A percentile compares a stretch with the other conserved stretches of the same genome.
These are phyloP conservation scores for Puntigrus tetrazona DNA, from an alignment of 2,113 vertebrate genomes.

Conservation along the genomic window DNA sequence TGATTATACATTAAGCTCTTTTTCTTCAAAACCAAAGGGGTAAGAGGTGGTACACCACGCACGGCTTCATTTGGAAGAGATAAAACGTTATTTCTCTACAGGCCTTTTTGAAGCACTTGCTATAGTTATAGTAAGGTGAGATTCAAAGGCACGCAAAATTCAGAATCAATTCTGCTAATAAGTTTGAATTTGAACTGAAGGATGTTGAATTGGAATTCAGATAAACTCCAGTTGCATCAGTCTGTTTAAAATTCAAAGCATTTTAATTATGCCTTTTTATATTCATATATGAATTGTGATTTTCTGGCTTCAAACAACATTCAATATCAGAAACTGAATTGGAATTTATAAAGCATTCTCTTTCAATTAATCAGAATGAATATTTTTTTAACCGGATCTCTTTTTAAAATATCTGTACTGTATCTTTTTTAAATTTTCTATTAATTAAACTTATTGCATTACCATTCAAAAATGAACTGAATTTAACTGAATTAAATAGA, in stretches of 20 bases:
- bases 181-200: background rate
- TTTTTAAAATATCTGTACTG: too few relatives aligned
- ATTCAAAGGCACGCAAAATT: background rate
- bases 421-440: too few relatives aligned
- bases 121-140: background rate
- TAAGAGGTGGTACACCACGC: background rate
- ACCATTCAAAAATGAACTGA: too few relatives aligned
- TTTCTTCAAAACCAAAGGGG: slow-evolving; percentile 23
- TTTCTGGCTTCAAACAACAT: background rate
- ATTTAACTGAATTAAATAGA: too few relatives aligned
- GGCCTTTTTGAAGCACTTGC: background rate
- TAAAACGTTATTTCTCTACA: background rate
- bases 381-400: too few relatives aligned
- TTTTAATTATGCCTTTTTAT: too few relatives aligned
- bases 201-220: background rate
- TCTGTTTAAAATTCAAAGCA: background rate
- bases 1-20: slow-evolving; percentile 47
- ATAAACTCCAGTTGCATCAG: background rate
- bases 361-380: background rate
- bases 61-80: background rate
- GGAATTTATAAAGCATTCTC: too few relatives aligned
- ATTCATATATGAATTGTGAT: too few relatives aligned
- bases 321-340: background rate
- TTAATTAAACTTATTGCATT: background rate
- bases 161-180: background rate